These are phyloP conservation scores for Drosophila mettleri DNA, from an alignment of 2,888 invertebrate species.

Conservation along the genomic window DNA sequence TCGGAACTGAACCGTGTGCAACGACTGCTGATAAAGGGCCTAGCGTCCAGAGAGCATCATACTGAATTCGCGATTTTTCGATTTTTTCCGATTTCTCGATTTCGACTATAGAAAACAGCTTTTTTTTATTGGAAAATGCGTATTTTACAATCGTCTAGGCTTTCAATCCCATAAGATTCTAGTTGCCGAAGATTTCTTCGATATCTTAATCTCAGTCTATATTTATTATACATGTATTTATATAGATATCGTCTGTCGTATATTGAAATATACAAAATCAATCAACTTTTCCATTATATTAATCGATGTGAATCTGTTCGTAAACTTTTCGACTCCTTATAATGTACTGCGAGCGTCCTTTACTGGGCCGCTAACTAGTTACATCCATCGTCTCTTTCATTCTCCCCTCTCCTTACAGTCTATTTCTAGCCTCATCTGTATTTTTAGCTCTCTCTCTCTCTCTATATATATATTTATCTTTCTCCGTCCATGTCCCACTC, in stretches of 20 bases:
- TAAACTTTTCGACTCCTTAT: not conserved
- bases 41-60: slow-evolving; percentile 8
- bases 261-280: not conserved
- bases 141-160: not conserved
- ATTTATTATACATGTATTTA: too few relatives aligned
- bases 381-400: not conserved
- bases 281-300: not conserved
- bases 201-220: not conserved
- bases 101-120: not conserved
- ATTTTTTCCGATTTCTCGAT: not conserved
- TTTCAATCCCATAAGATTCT: not conserved
- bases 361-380: too few relatives aligned
- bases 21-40: slow-evolving; percentile 45
- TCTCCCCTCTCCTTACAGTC: not conserved
- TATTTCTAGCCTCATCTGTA: not conserved
- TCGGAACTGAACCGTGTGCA: slow-evolving; percentile 43
- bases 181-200: not conserved
- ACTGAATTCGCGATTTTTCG: slow-evolving; percentile 19
- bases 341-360: not conserved
- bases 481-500: too few relatives aligned
- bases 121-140: not conserved
- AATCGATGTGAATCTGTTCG: not conserved
- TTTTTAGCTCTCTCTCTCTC: not conserved
- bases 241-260: not conserved
- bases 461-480: not conserved